Conservation (phyloP, 1,140 invertebrate genomes). For the Diploscapter pachys region DNA sequence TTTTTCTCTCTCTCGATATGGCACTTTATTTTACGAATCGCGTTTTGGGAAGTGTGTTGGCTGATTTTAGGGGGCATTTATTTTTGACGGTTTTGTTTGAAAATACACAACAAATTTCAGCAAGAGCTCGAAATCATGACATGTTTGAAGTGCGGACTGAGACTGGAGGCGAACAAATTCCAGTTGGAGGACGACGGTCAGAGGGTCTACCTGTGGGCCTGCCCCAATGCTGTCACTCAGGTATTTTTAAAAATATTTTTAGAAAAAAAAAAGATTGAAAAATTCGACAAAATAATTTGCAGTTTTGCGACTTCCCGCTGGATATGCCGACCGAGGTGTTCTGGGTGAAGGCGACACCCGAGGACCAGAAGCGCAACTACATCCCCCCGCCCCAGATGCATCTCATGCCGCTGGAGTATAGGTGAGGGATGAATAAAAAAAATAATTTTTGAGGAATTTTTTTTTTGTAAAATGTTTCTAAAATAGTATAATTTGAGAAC, state of each 20-base stretch:
- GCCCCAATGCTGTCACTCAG: constrained; percentile 1
- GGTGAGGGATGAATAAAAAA: neutral
- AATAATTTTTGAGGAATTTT: neutral
- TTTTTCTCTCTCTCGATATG: neutral
- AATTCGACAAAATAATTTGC: no score
- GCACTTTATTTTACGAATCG: neutral
- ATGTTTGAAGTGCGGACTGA: neutral
- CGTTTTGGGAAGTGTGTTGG: neutral
- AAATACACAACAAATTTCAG: neutral
- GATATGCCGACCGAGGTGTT: constrained; percentile 14
- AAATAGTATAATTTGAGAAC: no score
- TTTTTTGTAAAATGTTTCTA: no score
- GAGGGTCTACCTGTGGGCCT: constrained; percentile 1
- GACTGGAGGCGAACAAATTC: neutral
- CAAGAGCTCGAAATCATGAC: neutral
- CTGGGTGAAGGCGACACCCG: constrained; percentile 3
- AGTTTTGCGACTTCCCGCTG: constrained; percentile 8
- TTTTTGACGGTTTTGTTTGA: neutral
- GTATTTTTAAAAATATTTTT: constrained; percentile 1
- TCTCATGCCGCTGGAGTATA: neutral
- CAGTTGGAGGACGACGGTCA: neutral
- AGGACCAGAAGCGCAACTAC: neutral
- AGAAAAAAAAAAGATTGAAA: no score
- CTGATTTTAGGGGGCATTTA: neutral
- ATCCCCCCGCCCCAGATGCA: neutral